Conservation (phyloP, 2,113 vertebrate genomes). For the Nothocercus julius region DNA sequence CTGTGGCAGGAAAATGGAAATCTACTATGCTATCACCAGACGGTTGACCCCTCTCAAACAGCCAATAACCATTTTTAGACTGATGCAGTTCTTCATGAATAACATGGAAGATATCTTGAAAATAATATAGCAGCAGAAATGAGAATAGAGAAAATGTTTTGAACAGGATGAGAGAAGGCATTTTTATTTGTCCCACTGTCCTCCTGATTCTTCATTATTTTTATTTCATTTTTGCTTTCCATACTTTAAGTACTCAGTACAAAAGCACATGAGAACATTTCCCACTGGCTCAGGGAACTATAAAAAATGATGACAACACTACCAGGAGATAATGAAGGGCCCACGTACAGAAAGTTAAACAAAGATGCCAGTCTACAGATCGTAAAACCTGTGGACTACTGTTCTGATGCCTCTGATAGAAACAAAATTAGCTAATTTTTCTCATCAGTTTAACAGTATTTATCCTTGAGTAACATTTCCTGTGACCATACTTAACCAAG, state of each 20-base stretch:
- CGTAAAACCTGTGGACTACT: background rate
- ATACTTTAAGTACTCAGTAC: background rate
- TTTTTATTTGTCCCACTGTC: background rate
- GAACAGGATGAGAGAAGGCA: background rate
- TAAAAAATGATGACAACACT: background rate
- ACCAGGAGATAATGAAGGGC: background rate
- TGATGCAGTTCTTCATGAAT: background rate
- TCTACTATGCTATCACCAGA: background rate
- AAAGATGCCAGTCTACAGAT: background rate
- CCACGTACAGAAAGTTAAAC: background rate
- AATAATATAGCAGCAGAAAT: background rate
- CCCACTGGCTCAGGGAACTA: background rate
- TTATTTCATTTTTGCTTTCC: background rate
- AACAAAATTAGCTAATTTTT: background rate
- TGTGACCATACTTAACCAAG: constrained; percentile 25
- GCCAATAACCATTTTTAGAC: background rate
- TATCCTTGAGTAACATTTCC: constrained; percentile 29
- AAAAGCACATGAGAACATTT: background rate
- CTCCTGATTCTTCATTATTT: background rate
- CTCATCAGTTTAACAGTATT: background rate
- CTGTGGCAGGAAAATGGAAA: background rate
- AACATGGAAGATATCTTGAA: background rate
- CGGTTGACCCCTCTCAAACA: rapidly evolving
- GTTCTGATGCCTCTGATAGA: background rate
- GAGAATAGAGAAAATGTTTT: background rate